Base-by-base conservation (phyloP, 2,797 vertebrate species). In the Poeciliopsis infans region DNA sequence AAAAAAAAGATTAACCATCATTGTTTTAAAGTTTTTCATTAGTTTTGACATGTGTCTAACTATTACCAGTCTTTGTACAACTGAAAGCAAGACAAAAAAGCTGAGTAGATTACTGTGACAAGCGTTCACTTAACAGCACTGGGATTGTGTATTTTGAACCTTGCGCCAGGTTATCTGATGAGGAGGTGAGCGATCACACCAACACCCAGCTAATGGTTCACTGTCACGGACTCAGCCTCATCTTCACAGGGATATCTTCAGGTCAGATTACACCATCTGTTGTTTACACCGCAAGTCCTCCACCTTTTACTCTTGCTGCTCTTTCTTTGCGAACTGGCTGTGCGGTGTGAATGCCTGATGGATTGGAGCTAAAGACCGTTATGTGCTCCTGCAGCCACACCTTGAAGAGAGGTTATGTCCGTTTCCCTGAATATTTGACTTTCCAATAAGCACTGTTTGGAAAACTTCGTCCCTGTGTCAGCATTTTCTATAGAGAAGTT, bases 281-380 rank as follows among this genome's bases (percentile, higher is more conserved):
- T 69, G 36, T 69, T 69, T 69, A 69, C 23, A 43, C 47, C 49
- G 23, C 23, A 55, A 55, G 51, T 74, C 33, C 49, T 74, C 51
- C 72, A 74, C 72, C 72, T 28, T 74, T 55, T 53, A 4, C 72
- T 73, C 72, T 69, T 57, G 47, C 33, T 55, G 5, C 53, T 41
- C 25, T 74, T 20, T 7, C 31, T 36, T 36, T 12, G 51, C 13
- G 33, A 47, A 20, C 28, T 20, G 70, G 36, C 36, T 25, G 39
- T 69, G 25, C 12, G 66, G 36, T 23, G 66, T 12, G 20, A 31
- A 15, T 31, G 61, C 18, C 18, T 20, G 61, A 39, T 23, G 5
- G 20, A 41, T 33, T 39, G 20, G 36, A 25, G 36, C 20, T 12
- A 13, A 25, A 55, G 36, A 25, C 20, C 8, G 1, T 18, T 36